Conservation (phyloP, 2,797 vertebrate species). For the Acestrorhynchus altus region DNA sequence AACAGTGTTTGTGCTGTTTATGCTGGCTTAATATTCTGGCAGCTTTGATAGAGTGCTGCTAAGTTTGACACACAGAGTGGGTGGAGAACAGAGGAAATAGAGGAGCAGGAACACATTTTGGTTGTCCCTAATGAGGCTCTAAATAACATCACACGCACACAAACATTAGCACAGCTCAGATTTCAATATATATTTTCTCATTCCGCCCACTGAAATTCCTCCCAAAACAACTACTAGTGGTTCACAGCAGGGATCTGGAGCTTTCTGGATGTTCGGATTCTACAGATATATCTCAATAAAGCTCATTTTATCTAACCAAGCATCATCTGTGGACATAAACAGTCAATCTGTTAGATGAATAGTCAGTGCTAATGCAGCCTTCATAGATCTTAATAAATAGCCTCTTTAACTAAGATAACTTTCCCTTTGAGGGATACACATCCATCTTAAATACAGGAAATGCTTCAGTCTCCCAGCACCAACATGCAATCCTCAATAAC, state of each 20-base stretch:
- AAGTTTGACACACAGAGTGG: constrained; percentile 3
- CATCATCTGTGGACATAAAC: neutral
- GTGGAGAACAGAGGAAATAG: constrained; percentile 2
- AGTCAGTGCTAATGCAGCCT: neutral
- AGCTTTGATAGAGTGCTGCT: constrained; percentile 10
- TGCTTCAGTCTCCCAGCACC: constrained; percentile 42
- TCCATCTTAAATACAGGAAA: neutral
- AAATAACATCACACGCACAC: constrained; percentile 12
- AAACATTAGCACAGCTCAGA: constrained; percentile 10
- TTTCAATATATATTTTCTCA: constrained; percentile 10
- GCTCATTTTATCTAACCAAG: neutral
- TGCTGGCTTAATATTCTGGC: neutral
- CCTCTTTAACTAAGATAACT: neutral
- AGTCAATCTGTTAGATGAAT: neutral
- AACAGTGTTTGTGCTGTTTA: neutral
- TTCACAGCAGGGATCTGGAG: neutral
- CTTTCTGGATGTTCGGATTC: neutral
- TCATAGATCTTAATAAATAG: neutral
- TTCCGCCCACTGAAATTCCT: constrained; percentile 3
- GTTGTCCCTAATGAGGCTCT: constrained; percentile 6
- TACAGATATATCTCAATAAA: neutral
- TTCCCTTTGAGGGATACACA: neutral
- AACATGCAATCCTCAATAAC: constrained; percentile 63
- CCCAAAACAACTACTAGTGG: neutral
- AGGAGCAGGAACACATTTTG: neutral